Conservation (phyloP, 2,113 vertebrate genomes). For the Hemiscyllium ocellatum region DNA sequence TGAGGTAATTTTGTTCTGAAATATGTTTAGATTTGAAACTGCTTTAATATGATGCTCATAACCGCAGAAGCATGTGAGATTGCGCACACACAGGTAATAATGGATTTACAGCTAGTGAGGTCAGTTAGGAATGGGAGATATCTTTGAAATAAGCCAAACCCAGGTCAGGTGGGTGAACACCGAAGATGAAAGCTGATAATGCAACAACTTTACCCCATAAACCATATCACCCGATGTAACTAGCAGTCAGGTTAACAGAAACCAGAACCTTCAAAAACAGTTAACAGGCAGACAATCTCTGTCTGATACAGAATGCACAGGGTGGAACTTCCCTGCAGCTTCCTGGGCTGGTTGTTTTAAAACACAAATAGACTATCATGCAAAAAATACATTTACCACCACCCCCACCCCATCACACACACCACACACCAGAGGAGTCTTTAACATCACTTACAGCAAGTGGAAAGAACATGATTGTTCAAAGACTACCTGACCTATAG, state of each 20-base stretch:
- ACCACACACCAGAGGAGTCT: neutral
- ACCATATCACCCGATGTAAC: neutral
- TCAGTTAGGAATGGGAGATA: neutral
- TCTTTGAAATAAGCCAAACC: neutral
- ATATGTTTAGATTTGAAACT: neutral
- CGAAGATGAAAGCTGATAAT: slow-evolving; percentile 39
- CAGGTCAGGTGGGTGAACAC: slow-evolving; percentile 50
- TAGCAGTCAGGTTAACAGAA: neutral
- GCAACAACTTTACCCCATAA: slow-evolving; percentile 29
- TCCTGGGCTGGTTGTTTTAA: slow-evolving; percentile 42
- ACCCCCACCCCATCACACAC: neutral
- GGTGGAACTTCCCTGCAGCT: slow-evolving; percentile 45
- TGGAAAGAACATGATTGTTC: neutral
- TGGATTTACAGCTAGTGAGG: neutral
- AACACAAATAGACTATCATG: slow-evolving; percentile 19
- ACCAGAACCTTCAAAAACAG: neutral
- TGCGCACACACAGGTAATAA: neutral
- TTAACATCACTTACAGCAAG: slow-evolving; percentile 17
- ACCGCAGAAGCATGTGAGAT: neutral
- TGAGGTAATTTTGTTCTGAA: neutral
- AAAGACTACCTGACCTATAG: slow-evolving; percentile 21
- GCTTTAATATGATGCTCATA: neutral
- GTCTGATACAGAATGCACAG: slow-evolving; percentile 38
- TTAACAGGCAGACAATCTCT: neutral
- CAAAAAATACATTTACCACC: neutral